Base-by-base conservation (phyloP, 2,888 invertebrate species). In the Liodrosophila aerea region DNA sequence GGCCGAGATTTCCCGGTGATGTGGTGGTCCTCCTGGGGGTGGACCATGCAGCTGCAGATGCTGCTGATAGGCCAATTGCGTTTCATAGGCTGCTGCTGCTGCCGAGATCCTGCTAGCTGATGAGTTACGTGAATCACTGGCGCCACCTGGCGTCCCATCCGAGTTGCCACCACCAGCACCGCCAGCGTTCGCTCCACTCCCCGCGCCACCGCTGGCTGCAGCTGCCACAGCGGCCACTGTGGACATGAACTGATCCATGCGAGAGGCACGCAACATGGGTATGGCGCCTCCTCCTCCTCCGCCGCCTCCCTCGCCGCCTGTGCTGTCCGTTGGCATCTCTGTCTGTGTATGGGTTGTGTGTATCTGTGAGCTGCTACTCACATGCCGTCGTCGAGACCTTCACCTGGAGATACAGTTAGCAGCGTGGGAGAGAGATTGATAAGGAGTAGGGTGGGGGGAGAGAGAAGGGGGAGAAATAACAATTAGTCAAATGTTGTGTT, bases 1-100 rank as follows among this genome's bases (percentile, higher is more conserved):
- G 1, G 96, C 96, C 9, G 96, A 96, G 7, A 94, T 93, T 90
- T 95, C 95, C 37, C 95, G 92, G 87, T 95, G 95, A 46, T 93
- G 92, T 1, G 80, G 62, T 4, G 80, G 68, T 0, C 73, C 68
- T 0, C 57, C 70, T 5, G 69, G 82, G 4, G 75, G 72, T 13
- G 54, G 71, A 91, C 70, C 75, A 30, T 87, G 85, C n/a, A n/a
- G n/a, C n/a, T n/a, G n/a, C n/a, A 93, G 90, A 85, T 93, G 94
- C 73, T 94, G 93, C 73, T 94, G 94, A 84, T 94, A 94, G 31
- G 93, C 92, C 69, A 93, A 91, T 65, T 93, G 92, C 7, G 93
- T 92, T 57, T 94, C 94, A 71, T 93, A 94, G 47, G 86, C 78
- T 18, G 87, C 82, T 2, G 84, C 86, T 18, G 85, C 72, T 8